phyloP scores from a whole-genome alignment of 2,888 invertebrate genomes.

The Diachrysia chrysitis region DNA sequence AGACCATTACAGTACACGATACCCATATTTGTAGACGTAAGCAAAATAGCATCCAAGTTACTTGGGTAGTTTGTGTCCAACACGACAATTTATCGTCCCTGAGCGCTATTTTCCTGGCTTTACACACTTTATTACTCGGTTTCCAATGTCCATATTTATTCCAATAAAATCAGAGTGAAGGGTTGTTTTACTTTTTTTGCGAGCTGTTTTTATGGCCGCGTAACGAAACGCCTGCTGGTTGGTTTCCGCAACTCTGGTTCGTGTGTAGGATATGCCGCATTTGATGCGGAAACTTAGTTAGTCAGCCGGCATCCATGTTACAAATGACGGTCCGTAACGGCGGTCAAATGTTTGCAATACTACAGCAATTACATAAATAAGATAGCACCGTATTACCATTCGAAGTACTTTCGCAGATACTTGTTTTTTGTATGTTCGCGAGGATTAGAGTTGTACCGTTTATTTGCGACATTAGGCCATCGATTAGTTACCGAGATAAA shows the following conservation, averaged over 20 bases:
- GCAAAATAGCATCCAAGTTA: slow-evolving; percentile 45
- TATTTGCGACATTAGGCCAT: slow-evolving; percentile 13
- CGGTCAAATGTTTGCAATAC: slow-evolving; percentile 63
- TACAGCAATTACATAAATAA: slow-evolving; percentile 60
- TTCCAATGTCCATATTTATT: slow-evolving; percentile 51
- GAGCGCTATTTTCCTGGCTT: slow-evolving; percentile 46
- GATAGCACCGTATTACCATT: slow-evolving; percentile 55
- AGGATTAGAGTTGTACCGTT: slow-evolving; percentile 24
- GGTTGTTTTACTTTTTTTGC: slow-evolving; percentile 42
- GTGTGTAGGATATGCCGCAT: slow-evolving; percentile 53
- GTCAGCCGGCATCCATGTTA: slow-evolving; percentile 59
- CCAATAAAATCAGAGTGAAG: slow-evolving; percentile 27
- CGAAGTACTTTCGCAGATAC: slow-evolving; percentile 26
- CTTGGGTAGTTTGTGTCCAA: slow-evolving; percentile 48
- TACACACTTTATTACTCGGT: slow-evolving; percentile 41
- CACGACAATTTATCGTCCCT: slow-evolving; percentile 45
- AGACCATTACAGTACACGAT: slow-evolving; percentile 32
- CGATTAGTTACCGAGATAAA: slow-evolving; percentile 16
- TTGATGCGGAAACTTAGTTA: slow-evolving; percentile 68
- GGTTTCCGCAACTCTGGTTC: slow-evolving; percentile 44
- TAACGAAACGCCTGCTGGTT: slow-evolving; percentile 50
- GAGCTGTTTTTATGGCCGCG: slow-evolving; percentile 54
- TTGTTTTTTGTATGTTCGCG: slow-evolving; percentile 42
- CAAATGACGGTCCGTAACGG: slow-evolving; percentile 64
- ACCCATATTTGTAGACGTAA: slow-evolving; percentile 46